Evolutionary conservation across 1,140 invertebrate genomes (phyloP), one percentile per base, ranked within the genome.

Genomic region (Drepana arcuata): DNA sequence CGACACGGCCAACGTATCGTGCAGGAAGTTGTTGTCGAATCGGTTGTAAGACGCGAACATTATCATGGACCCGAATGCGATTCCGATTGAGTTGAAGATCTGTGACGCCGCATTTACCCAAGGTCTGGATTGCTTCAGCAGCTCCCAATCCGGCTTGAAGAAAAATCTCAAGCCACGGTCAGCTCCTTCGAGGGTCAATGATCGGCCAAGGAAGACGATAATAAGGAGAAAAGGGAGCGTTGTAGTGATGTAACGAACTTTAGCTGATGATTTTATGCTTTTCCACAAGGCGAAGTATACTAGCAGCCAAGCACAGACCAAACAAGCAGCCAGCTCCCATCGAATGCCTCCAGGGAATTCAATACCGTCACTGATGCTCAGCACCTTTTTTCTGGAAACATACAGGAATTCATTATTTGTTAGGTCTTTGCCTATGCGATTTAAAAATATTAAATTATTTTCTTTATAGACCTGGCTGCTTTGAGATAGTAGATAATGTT

Each of bases 11-110:
- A 95, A 57, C 0, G 93, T 94, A 59, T 96, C 94, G 34, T 93
- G 88, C 12, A 96, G 83, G 41, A 96, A 92, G 54, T 94, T 94
- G 65, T 97, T 97, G 61, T 93, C 91, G 68, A 95, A 95, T 68
- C 92, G 91, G 78, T 97, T 97, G 83, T 97, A 97, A 62, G 94
- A 96, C n/a, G 94, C 92, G 70, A 96, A 96, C 58, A 94, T 95
- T 61, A 97, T 95, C 86, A 97, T 93, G 2, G 94, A 95, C 11
- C 95, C 95, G 58, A 95, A 95, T 0, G 93, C 93, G 16, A 96
- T 93, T 34, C 94, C 93, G 41, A 97, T 90, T 0, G 95, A 96
- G 83, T 96, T 96, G 73, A 97, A 96, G 48, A 95, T 95, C 83
- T 97, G 95, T 4, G 93, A 93, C 4, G 93, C 92, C 7, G 95